These are phyloP conservation scores for Euplexia lucipara DNA, from an alignment of 2,888 invertebrate genomes.

Conservation along the genomic window DNA sequence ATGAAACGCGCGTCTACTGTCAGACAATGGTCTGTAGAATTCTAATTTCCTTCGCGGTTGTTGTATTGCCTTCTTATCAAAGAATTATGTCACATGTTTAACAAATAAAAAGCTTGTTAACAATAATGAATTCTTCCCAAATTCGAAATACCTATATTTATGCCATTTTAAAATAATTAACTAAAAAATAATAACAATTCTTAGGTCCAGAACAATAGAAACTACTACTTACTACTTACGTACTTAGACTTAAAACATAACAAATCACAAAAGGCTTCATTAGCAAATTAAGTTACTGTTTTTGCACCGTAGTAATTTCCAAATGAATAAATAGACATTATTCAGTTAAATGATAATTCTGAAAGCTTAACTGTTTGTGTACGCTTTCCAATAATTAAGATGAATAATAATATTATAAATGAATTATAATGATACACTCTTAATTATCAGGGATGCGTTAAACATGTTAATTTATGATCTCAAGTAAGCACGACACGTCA, in stretches of 20 bases:
- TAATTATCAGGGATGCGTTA: not conserved
- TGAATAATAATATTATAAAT: not conserved
- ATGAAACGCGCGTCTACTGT: constrained; percentile 16
- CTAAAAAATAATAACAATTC: too few species aligned
- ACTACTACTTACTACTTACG: too few species aligned
- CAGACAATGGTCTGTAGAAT: constrained; percentile 40
- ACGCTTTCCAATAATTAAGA: constrained; percentile 7
- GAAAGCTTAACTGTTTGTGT: not conserved
- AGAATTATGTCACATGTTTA: constrained; percentile 13
- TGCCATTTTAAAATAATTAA: too few species aligned
- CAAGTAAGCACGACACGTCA: constrained; percentile 19
- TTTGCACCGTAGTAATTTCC: not conserved
- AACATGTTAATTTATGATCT: constrained; percentile 4
- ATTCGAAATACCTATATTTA: too few species aligned
- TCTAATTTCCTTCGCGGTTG: constrained; percentile 38
- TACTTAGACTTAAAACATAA: too few species aligned
- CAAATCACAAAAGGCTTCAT: not conserved
- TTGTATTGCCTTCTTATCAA: constrained; percentile 11
- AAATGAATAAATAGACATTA: not conserved
- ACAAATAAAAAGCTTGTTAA: too few species aligned
- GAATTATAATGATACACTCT: not conserved
- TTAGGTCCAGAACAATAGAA: too few species aligned
- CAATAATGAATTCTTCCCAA: too few species aligned
- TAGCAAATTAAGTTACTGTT: not conserved
- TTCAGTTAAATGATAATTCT: not conserved